Conservation (phyloP, 2,888 invertebrate species). For the Sphaerophoria rueppellii region DNA sequence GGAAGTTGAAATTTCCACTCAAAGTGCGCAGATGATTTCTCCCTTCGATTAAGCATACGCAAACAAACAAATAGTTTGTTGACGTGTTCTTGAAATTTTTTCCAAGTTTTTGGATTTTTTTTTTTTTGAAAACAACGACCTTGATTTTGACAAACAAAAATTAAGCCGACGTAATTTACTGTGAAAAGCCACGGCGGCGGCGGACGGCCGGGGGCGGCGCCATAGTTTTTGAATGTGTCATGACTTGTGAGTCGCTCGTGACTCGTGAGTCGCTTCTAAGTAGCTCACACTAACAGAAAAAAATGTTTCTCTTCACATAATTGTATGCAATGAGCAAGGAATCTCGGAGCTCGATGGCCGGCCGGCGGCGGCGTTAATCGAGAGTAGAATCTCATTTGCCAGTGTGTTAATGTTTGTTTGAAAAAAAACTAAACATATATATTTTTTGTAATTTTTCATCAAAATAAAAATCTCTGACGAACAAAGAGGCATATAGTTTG, state of each 20-base stretch:
- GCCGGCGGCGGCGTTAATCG: no score
- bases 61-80: constrained; percentile 43
- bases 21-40: constrained; percentile 11
- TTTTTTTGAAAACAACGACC: constrained; percentile 33
- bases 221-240: no score
- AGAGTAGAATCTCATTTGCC: no score
- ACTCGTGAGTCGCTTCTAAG: no score
- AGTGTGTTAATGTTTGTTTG: no score
- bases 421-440: no score
- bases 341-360: no score
- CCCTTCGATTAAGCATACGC: constrained; percentile 22
- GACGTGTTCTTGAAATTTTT: neutral
- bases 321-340: no score
- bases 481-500: constrained; percentile 6
- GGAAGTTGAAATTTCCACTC: constrained; percentile 22
- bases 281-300: no score
- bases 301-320: no score
- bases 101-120: constrained; percentile 18
- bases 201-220: constrained; percentile 52
- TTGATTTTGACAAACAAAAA: constrained; percentile 43
- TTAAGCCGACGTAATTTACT: constrained; percentile 38
- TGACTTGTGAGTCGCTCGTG: no score
- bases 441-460: constrained; percentile 3
- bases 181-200: constrained; percentile 46
- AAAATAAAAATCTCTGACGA: constrained; percentile 44